Evolutionary conservation across 1,140 invertebrate species (phyloP).

Genomic region (Hormaphis cornu): DNA sequence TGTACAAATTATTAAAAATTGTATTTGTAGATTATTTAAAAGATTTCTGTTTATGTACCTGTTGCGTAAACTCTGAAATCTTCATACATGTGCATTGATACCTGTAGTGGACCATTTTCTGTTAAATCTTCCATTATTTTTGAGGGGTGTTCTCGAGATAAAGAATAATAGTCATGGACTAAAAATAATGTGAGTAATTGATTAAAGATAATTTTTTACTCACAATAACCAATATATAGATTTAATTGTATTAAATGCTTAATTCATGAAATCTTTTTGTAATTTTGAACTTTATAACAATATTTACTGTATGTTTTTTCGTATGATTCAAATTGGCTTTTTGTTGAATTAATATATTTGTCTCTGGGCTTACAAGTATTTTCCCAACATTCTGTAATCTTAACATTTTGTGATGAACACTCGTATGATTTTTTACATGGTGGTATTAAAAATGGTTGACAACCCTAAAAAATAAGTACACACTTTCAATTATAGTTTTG

Average conservation of each 20-base stretch:
- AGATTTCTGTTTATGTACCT: conserved; percentile 42
- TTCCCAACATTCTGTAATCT: background rate
- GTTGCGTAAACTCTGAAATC: conserved; percentile 44
- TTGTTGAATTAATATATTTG: background rate
- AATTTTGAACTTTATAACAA: too few species aligned
- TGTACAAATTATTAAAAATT: too few species aligned
- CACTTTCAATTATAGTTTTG: too few species aligned
- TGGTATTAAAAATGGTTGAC: conserved; percentile 4
- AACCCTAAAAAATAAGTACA: conserved; percentile 11
- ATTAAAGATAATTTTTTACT: background rate
- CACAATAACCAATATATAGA: too few species aligned
- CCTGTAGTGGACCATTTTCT: conserved; percentile 46
- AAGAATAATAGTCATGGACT: background rate
- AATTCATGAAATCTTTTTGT: too few species aligned
- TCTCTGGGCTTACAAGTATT: background rate
- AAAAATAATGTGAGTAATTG: background rate
- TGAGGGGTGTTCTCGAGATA: background rate
- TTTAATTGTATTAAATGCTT: too few species aligned
- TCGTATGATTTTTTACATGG: background rate
- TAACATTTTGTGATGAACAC: background rate
- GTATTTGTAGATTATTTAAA: too few species aligned
- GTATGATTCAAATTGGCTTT: background rate
- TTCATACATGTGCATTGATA: conserved; percentile 47
- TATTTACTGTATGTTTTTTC: background rate
- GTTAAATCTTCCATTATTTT: conserved; percentile 31